Conservation (phyloP, 2,113 vertebrate species). For the Porphyrio hochstetteri region DNA sequence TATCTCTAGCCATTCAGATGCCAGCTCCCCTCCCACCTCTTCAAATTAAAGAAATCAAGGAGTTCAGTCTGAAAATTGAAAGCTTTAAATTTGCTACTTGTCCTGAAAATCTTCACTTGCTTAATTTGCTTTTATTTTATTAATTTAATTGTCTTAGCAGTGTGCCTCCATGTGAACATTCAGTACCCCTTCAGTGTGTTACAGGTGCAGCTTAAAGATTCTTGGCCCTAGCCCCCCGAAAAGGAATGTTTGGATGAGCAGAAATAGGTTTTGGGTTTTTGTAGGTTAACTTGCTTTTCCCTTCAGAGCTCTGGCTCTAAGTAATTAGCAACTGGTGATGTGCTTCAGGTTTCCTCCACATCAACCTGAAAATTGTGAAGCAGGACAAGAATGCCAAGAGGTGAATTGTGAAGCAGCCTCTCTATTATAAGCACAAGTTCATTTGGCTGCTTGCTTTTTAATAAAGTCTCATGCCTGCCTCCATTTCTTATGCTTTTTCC, state of each 20-base stretch:
- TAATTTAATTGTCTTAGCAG: background rate
- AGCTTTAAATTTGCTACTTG: background rate
- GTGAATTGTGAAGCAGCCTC: background rate
- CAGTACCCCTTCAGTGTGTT: background rate
- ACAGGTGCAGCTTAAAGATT: background rate
- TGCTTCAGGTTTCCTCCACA: background rate
- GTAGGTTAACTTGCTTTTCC: background rate
- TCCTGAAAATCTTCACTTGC: background rate
- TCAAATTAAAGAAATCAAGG: background rate
- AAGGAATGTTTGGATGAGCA: background rate
- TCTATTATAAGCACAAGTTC: background rate
- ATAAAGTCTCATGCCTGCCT: background rate
- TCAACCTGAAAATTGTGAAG: background rate
- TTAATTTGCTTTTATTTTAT: background rate
- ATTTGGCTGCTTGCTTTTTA: background rate
- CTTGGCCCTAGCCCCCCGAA: background rate
- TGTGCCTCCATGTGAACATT: background rate
- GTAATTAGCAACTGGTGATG: background rate
- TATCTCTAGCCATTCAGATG: background rate
- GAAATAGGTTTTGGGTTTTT: background rate
- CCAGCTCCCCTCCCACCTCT: fast-evolving
- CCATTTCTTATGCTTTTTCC: background rate
- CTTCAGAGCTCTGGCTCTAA: background rate
- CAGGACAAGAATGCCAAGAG: background rate
- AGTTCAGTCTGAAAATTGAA: background rate